phyloP scores from a whole-genome alignment of 2,113 vertebrate genomes.

The Glareola pratincola region DNA sequence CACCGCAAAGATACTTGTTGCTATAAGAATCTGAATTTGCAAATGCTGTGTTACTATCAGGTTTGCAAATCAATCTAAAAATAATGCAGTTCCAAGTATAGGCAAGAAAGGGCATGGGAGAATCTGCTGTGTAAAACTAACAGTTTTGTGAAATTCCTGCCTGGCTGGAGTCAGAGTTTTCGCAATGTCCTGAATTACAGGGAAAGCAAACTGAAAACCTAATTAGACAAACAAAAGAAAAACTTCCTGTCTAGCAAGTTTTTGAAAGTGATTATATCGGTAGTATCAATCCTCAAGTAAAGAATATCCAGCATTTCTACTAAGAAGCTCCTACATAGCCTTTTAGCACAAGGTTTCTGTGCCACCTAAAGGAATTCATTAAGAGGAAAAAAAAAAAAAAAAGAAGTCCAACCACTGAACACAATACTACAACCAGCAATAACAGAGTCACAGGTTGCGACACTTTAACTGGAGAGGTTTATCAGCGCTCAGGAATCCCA shows the following conservation, averaged over 20 bases:
- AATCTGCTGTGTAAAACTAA: not conserved
- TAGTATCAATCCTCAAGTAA: not conserved
- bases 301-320: not conserved
- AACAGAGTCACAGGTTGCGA: accelerated
- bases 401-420: not conserved
- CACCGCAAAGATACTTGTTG: not conserved
- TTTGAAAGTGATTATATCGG: not conserved
- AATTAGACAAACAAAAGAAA: not conserved
- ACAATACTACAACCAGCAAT: not conserved
- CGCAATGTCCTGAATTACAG: not conserved
- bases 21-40: not conserved
- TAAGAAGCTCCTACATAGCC: not conserved
- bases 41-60: not conserved
- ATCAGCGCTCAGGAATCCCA: not conserved
- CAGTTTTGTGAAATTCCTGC: not conserved
- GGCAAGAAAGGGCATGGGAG: not conserved
- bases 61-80: not conserved
- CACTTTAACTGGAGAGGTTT: not conserved
- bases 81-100: not conserved
- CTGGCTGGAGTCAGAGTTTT: not conserved
- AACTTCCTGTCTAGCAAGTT: slow-evolving; percentile 35
- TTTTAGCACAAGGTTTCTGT: not conserved
- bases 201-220: slow-evolving; percentile 22
- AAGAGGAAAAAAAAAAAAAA: not conserved
- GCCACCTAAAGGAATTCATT: not conserved